Evolutionary conservation across 1,140 invertebrate species (phyloP), one percentile per base, ranked within the genome.

Genomic region (Drosophila melanica): DNA sequence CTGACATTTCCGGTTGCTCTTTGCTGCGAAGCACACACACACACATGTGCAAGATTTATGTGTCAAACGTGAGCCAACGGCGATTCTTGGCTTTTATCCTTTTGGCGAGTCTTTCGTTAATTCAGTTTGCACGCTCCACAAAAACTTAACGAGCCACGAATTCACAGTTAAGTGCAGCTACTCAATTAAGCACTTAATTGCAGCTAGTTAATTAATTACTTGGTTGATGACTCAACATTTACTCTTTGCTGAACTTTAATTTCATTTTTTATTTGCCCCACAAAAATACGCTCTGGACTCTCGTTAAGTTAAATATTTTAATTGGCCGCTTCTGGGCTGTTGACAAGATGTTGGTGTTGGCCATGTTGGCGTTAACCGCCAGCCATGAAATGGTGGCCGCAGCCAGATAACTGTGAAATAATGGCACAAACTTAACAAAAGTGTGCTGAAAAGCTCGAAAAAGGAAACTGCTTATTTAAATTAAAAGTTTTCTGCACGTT

Each of bases 1-100:
- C 79, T 84, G 82, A 84, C 84, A 89, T 87, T 77, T 79, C 44
- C 57, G 50, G 20, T 67, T 71, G 64, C 47, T 57, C 68, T 75
- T 50, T 41, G 48, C 45, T 64, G 59, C 44, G 37, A 45, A n/a
- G 4, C 20, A 20, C 20, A 20, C 20, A 20, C 20, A 23, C 20
- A 62, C 55, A 58, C 35, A 6, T 37, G 66, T 11, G 33, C 47
- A 48, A 57, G 45, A 66, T 63, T 86, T 66, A 63, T 62, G 57
- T 37, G 59, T 16, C 27, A 67, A 39, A 45, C 64, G 39, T 64
- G 60, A 18, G 14, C 14, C 27, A 58, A 71, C 16, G 10, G 10
- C 18, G 37, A 3, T 7, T 5, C 5, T 9, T 55, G 53, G 37
- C 37, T 42, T 55, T 55, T 12, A 12, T 33, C 39, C 39, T 37